These are phyloP conservation scores for Drosophila pachea DNA, from an alignment of 1,140 invertebrate species.

Conservation along the genomic window DNA sequence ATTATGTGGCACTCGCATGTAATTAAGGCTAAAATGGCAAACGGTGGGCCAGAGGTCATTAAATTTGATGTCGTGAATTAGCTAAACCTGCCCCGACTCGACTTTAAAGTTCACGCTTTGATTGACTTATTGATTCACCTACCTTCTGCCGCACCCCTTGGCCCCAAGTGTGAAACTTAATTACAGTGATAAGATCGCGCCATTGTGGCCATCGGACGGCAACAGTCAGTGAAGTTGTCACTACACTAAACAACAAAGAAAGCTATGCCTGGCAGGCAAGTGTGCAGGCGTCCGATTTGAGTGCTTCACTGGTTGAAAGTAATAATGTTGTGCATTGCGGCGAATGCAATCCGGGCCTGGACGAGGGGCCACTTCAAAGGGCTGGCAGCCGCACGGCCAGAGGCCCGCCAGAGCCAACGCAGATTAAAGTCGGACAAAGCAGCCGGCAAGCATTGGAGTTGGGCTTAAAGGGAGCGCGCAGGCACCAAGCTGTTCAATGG, in stretches of 20 bases:
- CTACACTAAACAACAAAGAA: neutral
- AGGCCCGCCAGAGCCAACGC: conserved; percentile 21
- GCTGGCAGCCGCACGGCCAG: conserved; percentile 36
- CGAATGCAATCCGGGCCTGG: conserved; percentile 39
- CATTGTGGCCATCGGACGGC: neutral
- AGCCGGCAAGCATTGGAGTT: neutral
- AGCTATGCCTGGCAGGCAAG: neutral
- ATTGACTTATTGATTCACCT: neutral
- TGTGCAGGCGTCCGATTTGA: conserved; percentile 5
- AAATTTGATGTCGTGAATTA: too few relatives aligned
- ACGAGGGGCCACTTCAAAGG: conserved; percentile 45
- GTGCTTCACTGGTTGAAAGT: neutral
- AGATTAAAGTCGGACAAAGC: conserved; percentile 38
- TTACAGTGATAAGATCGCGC: neutral
- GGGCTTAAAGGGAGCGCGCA: conserved; percentile 10
- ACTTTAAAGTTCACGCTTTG: neutral
- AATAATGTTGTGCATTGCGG: conserved; percentile 43
- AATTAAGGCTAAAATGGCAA: conserved; percentile 6
- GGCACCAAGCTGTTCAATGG: conserved; percentile 38
- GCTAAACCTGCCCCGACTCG: too few relatives aligned
- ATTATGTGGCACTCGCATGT: conserved; percentile 3
- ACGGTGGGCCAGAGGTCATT: too few relatives aligned
- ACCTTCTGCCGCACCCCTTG: too few relatives aligned
- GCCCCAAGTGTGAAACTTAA: neutral
- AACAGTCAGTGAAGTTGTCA: neutral